Percentiles rank a stretch among this genome's conserved stretches.
Conservation (phyloP, 1,140 invertebrate species). For the Papilio xuthus region DNA sequence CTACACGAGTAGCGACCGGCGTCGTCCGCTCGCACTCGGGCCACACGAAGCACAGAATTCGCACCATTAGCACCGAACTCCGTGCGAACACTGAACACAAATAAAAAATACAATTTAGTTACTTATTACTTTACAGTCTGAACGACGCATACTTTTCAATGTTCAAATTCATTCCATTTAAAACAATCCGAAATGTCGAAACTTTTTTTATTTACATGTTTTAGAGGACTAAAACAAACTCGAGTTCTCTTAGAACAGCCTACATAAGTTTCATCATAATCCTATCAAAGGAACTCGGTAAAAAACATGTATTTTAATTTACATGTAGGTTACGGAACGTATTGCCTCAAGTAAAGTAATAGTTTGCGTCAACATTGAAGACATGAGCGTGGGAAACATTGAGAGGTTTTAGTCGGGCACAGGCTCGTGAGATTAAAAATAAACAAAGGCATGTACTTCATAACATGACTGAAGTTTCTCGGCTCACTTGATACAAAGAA, state of each 20-base stretch:
- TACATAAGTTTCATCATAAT: too few relatives aligned
- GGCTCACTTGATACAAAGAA: neutral
- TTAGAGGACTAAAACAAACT: too few relatives aligned
- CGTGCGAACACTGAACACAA: conserved; percentile 65
- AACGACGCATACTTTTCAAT: too few relatives aligned
- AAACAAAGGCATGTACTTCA: neutral
- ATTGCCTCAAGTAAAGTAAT: too few relatives aligned
- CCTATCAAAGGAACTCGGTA: too few relatives aligned
- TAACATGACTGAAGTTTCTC: neutral
- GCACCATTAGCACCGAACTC: conserved; percentile 73
- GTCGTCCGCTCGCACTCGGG: conserved; percentile 69
- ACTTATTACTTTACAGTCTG: neutral
- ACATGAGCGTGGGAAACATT: too few relatives aligned
- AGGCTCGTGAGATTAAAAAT: neutral
- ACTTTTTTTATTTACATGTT: too few relatives aligned
- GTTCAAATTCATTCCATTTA: too few relatives aligned
- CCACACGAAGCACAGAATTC: conserved; percentile 71
- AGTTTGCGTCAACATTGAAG: too few relatives aligned
- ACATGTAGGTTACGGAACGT: too few relatives aligned
- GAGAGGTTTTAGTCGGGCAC: neutral
- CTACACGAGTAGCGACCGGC: conserved; percentile 71
- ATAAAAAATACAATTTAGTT: neutral
- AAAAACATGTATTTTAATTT: too few relatives aligned
- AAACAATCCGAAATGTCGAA: neutral
- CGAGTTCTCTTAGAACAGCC: too few relatives aligned